A percentile compares a stretch with the other conserved stretches of the same genome.
phyloP scores from a whole-genome alignment of 2,113 vertebrate genomes.

The Xyliphius kryptos region DNA sequence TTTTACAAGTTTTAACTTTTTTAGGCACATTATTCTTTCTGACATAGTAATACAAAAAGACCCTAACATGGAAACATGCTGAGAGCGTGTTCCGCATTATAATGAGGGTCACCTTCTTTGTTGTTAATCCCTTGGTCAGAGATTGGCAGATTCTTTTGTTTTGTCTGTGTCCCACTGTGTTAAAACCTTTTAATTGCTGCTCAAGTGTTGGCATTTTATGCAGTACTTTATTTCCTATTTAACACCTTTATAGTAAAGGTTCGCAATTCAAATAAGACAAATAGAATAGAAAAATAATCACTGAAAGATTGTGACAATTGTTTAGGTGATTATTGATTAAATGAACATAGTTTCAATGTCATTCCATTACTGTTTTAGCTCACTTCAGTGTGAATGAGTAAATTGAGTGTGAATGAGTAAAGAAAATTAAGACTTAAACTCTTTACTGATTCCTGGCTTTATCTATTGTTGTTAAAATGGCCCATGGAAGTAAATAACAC shows the following conservation, averaged over 20 bases:
- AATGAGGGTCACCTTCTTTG: conserved; percentile 18
- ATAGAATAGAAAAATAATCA: too few species aligned
- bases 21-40: neutral
- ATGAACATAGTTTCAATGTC: too few species aligned
- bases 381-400: neutral
- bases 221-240: neutral
- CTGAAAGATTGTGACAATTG: too few species aligned
- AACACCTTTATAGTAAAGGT: neutral
- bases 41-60: neutral
- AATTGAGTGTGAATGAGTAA: neutral
- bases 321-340: too few species aligned
- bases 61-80: conserved; percentile 7
- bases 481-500: neutral
- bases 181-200: conserved; percentile 2
- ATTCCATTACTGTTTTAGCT: neutral
- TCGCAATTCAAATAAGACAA: too few species aligned
- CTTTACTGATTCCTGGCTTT: conserved; percentile 24
- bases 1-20: too few species aligned
- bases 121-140: conserved; percentile 7
- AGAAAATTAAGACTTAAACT: conserved; percentile 6
- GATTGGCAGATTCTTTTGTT: conserved; percentile 8
- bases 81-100: conserved; percentile 12
- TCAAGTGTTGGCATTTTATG: conserved; percentile 2
- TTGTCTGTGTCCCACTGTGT: conserved; percentile 2
- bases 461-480: neutral